A percentile compares a stretch with the other conserved stretches of the same genome.
These are phyloP conservation scores for Parapsyche elsis DNA, from an alignment of 1,140 invertebrate genomes.

Conservation along the genomic window DNA sequence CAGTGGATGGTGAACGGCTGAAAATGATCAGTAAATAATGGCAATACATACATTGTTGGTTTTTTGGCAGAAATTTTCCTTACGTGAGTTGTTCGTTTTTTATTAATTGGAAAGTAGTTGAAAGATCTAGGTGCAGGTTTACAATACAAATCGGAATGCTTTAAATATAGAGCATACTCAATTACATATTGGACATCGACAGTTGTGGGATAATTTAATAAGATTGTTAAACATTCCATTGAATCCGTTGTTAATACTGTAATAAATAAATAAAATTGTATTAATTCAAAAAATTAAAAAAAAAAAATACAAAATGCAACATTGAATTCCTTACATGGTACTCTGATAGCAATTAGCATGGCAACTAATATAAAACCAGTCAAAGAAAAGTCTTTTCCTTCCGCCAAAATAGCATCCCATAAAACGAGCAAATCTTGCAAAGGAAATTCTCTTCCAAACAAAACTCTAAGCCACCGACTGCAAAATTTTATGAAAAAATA, in stretches of 20 bases:
- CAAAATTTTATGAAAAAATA: constrained; percentile 43
- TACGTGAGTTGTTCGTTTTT: not conserved
- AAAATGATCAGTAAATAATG: too few species aligned
- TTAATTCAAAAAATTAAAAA: not conserved
- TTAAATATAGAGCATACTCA: constrained; percentile 50
- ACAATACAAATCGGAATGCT: constrained; percentile 45
- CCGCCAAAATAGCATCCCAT: constrained; percentile 83
- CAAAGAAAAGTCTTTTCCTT: constrained; percentile 72
- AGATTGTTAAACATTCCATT: constrained; percentile 45
- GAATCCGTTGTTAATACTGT: constrained; percentile 47
- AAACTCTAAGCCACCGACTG: constrained; percentile 78
- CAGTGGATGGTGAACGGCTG: too few species aligned
- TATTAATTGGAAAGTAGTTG: constrained; percentile 23
- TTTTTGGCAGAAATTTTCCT: not conserved
- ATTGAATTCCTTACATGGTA: constrained; percentile 68
- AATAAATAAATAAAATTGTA: constrained; percentile 5
- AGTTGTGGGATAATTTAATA: constrained; percentile 51
- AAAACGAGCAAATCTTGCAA: constrained; percentile 77
- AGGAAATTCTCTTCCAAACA: constrained; percentile 81
- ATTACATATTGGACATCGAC: constrained; percentile 54
- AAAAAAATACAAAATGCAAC: constrained; percentile 1
- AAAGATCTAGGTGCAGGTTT: constrained; percentile 40
- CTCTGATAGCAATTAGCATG: constrained; percentile 76
- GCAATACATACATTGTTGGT: not conserved
- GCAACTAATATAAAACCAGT: constrained; percentile 79